Base-by-base conservation (phyloP, 2,888 invertebrate species). In the Torymus aiolomorphi region DNA sequence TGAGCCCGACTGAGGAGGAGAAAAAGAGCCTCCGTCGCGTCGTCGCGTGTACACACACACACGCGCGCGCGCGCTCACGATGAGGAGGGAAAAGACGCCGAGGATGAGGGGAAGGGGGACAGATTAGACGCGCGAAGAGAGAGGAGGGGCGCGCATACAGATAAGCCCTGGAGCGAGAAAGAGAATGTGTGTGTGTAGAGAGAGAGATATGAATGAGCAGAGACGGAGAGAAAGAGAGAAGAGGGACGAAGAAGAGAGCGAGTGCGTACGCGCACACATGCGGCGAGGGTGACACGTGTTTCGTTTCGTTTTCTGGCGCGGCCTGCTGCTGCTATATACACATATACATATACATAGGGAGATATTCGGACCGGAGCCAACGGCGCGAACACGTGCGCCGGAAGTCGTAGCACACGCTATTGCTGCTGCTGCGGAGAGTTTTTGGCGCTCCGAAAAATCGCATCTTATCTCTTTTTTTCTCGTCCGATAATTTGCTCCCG, bases 351-450 rank as follows among this genome's bases (percentile, higher is more conserved):
- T 42, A 42, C 8, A 42, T 42, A 42, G 8, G 8, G 42, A 42
- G 42, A 42, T 8, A 42, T 8, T 42, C 42, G 42, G 42, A 42
- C 42, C 42, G 8, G 42, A 42, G 42, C 42, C 42, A 42, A 42
- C 42, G 8, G 42, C 42, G 42, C 8, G 42, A 77, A 74, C 72
- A 81, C 72, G 81, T 81, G 83, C 8, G 42, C 42, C 42, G 42
- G 42, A 42, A 42, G 42, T 42, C 42, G 42, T 8, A 10, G 8
- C 8, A 5, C 1, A 42, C 42, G 42, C 8, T 42, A 8, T 10
- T 42, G 8, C 3, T 31, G 31, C 31, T 31, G 24, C 8, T 31
- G 31, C 31, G 0, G 31, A 31, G 31, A 42, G 42, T 42, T 42
- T 42, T 42, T 8, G 42, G 8, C 5, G 42, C 42, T 42, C 5